Evolutionary conservation across 2,797 vertebrate species (phyloP), one percentile per base, ranked within the genome.

Genomic region (Centroberyx gerrardi): DNA sequence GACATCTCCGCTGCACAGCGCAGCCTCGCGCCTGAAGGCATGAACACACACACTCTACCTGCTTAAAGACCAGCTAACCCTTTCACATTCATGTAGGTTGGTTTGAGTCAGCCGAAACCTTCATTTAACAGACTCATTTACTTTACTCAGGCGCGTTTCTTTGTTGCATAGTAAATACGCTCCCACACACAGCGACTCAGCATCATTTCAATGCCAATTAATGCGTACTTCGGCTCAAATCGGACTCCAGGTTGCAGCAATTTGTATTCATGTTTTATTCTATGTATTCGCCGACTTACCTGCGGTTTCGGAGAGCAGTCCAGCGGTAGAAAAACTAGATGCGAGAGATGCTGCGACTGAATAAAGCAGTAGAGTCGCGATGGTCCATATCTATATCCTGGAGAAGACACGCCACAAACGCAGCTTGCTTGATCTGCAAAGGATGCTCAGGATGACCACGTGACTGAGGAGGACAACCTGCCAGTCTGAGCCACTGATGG

Each of bases 231-330:
- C 62, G 15, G 46, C 38, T 64, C 51, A 17, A 15, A 61, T 51
- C 33, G 3, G 6, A 6, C 33, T 36, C 33, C 8, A 8, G 33
- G 33, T 46, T 46, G 13, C 44, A 46, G 44, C 44, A 15, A 15
- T 46, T 15, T 14, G 5, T 46, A 14, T 46, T 5, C 14, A 46
- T 46, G 14, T 46, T 46, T 46, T 5, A 15, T 46, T 15, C 13
- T 0, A 2, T 15, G 27, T 8, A 8, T n/a, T 55, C 13, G 15
- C n/a, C 48, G 31, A 51, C 92, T 78, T 92, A 95, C 94, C 94
- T 94, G 94, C 76, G 91, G 46, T 89, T 87, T 86, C 60, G 17
- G 72, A 83, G 89, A 80, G 81, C 81, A n/a, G 86, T 87, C 77
- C 80, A 59, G 85, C 74, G 72, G 76, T 10, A 10, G 71, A 65